Conservation (phyloP, 2,888 invertebrate species). For the Caenorhabditis wallacei region DNA sequence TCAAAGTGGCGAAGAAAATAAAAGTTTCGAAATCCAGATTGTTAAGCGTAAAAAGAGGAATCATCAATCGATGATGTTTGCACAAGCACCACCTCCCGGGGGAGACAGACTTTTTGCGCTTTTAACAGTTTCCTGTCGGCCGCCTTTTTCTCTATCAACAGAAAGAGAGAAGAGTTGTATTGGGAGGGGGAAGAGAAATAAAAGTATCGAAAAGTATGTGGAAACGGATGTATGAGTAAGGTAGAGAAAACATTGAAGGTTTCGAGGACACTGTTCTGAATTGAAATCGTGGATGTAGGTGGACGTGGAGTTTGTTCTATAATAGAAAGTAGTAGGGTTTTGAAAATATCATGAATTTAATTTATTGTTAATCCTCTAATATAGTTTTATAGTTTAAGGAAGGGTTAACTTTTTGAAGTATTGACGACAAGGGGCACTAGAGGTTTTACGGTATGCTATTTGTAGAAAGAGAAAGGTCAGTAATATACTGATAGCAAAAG, state of each 20-base stretch:
- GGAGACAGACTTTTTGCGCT: constrained; percentile 59
- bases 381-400: too few species aligned
- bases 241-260: constrained; percentile 1
- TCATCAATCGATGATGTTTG: constrained; percentile 58
- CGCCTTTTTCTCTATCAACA: constrained; percentile 35
- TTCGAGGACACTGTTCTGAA: not conserved
- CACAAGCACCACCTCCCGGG: constrained; percentile 28
- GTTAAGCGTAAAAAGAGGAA: constrained; percentile 30
- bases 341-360: too few species aligned
- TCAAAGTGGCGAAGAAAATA: not conserved
- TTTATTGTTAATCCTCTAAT: too few species aligned
- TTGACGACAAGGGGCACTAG: too few species aligned
- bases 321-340: too few species aligned
- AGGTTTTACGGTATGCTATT: too few species aligned
- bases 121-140: constrained; percentile 61
- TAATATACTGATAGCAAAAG: too few species aligned
- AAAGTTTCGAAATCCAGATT: constrained; percentile 35
- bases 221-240: constrained; percentile 20
- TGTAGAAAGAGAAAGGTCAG: too few species aligned
- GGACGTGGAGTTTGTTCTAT: too few species aligned
- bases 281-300: too few species aligned
- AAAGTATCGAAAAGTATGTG: not conserved
- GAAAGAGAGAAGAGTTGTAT: constrained; percentile 2
- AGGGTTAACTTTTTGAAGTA: too few species aligned
- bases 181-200: not conserved